Conservation (phyloP, 2,888 invertebrate genomes). For the Miltochrista miniata region DNA sequence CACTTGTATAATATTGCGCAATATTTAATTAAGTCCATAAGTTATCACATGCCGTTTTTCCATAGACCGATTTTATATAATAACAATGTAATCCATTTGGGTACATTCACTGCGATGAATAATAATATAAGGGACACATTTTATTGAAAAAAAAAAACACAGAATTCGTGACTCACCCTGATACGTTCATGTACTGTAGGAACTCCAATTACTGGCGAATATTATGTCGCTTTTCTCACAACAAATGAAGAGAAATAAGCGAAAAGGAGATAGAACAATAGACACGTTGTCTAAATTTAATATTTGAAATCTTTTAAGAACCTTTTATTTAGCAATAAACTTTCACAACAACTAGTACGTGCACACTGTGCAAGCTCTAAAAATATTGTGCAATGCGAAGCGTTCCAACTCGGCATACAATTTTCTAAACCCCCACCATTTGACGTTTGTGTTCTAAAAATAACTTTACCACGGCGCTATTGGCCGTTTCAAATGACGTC, state of each 20-base stretch:
- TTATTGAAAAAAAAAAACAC: not conserved
- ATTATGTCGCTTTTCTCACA: conserved; percentile 35
- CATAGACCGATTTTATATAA: not conserved
- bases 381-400: conserved; percentile 76
- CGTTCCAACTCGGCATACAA: conserved; percentile 44
- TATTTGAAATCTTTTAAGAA: conserved; percentile 11
- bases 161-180: conserved; percentile 45
- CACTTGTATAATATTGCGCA: conserved; percentile 7
- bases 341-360: conserved; percentile 39
- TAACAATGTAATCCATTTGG: not conserved
- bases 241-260: conserved; percentile 36
- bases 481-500: conserved; percentile 70
- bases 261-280: conserved; percentile 11
- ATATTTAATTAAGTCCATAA: conserved; percentile 2
- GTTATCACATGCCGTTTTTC: no score
- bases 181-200: conserved; percentile 58
- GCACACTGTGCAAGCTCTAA: conserved; percentile 54
- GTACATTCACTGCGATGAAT: no score
- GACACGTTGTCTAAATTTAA: conserved; percentile 12
- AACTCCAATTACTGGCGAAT: conserved; percentile 38
- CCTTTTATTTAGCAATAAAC: conserved; percentile 8
- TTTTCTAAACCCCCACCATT: conserved; percentile 73
- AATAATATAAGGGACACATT: no score
- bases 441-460: conserved; percentile 71
- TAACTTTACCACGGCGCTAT: conserved; percentile 52